Evolutionary conservation across 2,797 vertebrate species (phyloP).

Genomic region (Gambusia yucatana): DNA sequence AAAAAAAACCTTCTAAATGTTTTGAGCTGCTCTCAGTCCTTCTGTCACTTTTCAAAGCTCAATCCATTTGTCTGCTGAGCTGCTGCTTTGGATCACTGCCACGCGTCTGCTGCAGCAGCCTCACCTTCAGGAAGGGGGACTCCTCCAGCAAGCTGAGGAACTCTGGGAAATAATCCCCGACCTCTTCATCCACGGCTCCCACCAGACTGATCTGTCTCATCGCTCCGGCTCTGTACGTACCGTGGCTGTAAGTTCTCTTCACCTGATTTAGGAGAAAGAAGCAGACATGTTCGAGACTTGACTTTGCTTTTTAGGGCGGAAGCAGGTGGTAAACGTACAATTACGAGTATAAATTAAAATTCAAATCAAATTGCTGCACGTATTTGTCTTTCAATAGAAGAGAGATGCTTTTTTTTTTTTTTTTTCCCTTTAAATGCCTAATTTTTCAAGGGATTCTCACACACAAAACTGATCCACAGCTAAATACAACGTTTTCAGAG

Average conservation of each 20-base stretch:
- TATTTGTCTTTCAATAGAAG: not conserved
- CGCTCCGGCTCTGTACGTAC: slow-evolving; percentile 95
- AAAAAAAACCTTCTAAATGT: not conserved
- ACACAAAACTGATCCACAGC: not conserved
- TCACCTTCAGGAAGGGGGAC: slow-evolving; percentile 96
- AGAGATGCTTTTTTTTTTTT: not conserved
- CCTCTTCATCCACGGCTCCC: slow-evolving; percentile 98
- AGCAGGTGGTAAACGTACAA: not conserved
- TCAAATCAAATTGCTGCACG: slow-evolving; percentile 6
- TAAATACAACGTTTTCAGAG: not conserved
- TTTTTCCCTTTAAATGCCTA: not conserved
- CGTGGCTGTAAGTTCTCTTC: slow-evolving; percentile 96
- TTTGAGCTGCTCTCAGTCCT: not conserved
- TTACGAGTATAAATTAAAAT: too few species aligned
- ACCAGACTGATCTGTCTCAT: slow-evolving; percentile 99
- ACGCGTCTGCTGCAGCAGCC: slow-evolving; percentile 34
- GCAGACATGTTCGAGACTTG: not conserved
- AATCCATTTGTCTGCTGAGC: not conserved
- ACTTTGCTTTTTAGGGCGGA: too few species aligned
- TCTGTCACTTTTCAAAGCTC: not conserved
- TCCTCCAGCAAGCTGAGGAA: slow-evolving; percentile 95
- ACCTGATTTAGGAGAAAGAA: slow-evolving; percentile 80
- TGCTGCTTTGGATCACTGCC: slow-evolving; percentile 14
- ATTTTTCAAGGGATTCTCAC: not conserved
- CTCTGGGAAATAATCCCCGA: slow-evolving; percentile 97